These are phyloP conservation scores for Catocala sponsa DNA, from an alignment of 2,888 invertebrate species.

Conservation along the genomic window DNA sequence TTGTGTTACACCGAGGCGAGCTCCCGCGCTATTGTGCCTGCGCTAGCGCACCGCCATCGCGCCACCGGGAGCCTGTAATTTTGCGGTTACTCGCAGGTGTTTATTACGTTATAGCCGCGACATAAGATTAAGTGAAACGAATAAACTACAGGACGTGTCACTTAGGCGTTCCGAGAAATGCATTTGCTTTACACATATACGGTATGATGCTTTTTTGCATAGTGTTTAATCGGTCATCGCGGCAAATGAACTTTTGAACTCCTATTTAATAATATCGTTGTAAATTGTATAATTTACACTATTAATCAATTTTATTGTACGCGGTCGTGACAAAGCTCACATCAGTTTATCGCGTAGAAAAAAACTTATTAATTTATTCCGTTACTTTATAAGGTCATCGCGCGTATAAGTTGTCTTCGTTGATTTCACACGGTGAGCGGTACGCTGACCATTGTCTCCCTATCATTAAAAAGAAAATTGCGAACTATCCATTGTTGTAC, in stretches of 20 bases:
- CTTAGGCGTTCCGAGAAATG: constrained; percentile 47
- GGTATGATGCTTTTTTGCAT: too few relatives aligned
- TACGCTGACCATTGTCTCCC: constrained; percentile 81
- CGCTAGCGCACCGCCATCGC: constrained; percentile 56
- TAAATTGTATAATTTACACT: constrained; percentile 27
- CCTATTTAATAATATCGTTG: constrained; percentile 28
- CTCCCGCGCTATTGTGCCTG: constrained; percentile 68
- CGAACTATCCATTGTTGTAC: constrained; percentile 69
- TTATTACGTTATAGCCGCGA: constrained; percentile 67
- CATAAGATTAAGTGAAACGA: constrained; percentile 60
- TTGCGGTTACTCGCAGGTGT: constrained; percentile 82
- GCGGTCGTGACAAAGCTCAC: constrained; percentile 31
- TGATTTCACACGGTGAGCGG: constrained; percentile 80
- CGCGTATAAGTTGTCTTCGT: constrained; percentile 57
- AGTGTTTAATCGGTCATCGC: constrained; percentile 12
- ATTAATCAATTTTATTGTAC: constrained; percentile 42
- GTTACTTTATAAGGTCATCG: constrained; percentile 58
- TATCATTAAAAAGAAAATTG: constrained; percentile 80
- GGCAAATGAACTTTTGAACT: constrained; percentile 21
- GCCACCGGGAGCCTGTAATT: constrained; percentile 78
- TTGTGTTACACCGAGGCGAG: constrained; percentile 56
- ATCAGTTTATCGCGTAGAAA: constrained; percentile 41
- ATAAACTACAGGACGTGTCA: constrained; percentile 56
- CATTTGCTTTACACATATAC: constrained; percentile 9
- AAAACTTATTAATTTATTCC: constrained; percentile 57